Percentiles rank a stretch among this genome's conserved stretches.
phyloP scores from a whole-genome alignment of 2,888 invertebrate genomes.

The Aradus depressus region DNA sequence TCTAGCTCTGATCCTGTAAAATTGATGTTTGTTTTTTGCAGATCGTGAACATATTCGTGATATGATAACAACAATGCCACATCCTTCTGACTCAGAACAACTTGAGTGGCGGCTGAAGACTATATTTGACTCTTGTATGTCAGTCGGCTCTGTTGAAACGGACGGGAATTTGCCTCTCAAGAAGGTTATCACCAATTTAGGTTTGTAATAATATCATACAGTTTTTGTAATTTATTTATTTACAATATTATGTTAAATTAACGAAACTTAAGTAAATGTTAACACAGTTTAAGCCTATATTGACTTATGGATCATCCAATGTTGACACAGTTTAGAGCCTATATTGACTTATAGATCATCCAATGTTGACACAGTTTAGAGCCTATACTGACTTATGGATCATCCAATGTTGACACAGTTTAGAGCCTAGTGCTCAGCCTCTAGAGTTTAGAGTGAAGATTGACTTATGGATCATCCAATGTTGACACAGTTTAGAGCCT shows the following conservation, averaged over 20 bases:
- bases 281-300: neutral
- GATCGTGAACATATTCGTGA: constrained; percentile 40
- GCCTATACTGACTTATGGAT: too few species aligned
- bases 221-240: neutral
- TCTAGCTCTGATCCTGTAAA: too few species aligned
- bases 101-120: constrained; percentile 45
- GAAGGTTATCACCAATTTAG: constrained; percentile 40
- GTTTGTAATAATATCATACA: constrained; percentile 34
- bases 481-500: too few species aligned
- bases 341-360: too few species aligned
- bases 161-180: constrained; percentile 39
- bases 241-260: neutral
- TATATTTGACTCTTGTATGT: constrained; percentile 47
- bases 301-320: too few species aligned
- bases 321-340: too few species aligned
- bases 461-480: too few species aligned
- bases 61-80: constrained; percentile 41
- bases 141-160: constrained; percentile 41
- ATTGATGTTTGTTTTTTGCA: constrained; percentile 33
- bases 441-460: too few species aligned
- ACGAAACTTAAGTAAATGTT: neutral
- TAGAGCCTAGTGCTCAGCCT: too few species aligned
- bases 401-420: too few species aligned
- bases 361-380: too few species aligned
- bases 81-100: constrained; percentile 35